Base-by-base conservation (phyloP, 1,140 invertebrate genomes). In the Riptortus pedestris region DNA sequence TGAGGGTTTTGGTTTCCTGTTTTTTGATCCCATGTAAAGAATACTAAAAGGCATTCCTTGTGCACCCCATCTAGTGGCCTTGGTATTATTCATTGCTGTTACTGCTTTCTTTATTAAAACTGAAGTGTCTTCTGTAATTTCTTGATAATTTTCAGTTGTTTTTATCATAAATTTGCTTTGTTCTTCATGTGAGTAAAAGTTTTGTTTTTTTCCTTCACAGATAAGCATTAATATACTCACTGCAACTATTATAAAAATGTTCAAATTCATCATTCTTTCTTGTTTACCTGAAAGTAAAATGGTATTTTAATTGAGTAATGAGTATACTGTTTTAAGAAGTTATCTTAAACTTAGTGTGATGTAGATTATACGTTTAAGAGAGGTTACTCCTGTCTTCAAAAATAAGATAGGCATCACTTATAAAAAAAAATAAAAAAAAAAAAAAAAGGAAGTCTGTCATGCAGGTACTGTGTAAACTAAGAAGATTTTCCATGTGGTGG, bases 31-130 rank as follows among this genome's bases (percentile, higher is more conserved):
- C 62, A 69, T 61, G 60, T 79, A 79, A 0, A 79, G 72, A 12
- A 79, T 74, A 22, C 74, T 78, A 67, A 79, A 80, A 1, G 79
- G 78, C 73, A 78, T 74, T 24, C 79, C 67, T 14, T 64, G 57
- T 14, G 58, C 59, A 2, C 61, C 59, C 67, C 67, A 67, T n/a
- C 64, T 29, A 24, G 20, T 55, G 2, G 51, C 12, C 16, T 55
- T 55, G 2, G 24, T 2, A 14, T 14, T 38, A 14, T 38, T 38
- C 5, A 38, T 38, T 38, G 31, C 31, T 38, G 14, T 38, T 38
- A 38, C 31, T 7, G 5, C 31, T 38, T n/a, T n/a, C n/a, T n/a
- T n/a, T n/a, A n/a, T n/a, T n/a, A n/a, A n/a, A n/a, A n/a, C n/a
- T n/a, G n/a, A n/a, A n/a, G n/a, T n/a, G n/a, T n/a, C n/a, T n/a